These are phyloP conservation scores for Muscicapa comitata DNA, from an alignment of 2,797 vertebrate species.

Conservation along the genomic window DNA sequence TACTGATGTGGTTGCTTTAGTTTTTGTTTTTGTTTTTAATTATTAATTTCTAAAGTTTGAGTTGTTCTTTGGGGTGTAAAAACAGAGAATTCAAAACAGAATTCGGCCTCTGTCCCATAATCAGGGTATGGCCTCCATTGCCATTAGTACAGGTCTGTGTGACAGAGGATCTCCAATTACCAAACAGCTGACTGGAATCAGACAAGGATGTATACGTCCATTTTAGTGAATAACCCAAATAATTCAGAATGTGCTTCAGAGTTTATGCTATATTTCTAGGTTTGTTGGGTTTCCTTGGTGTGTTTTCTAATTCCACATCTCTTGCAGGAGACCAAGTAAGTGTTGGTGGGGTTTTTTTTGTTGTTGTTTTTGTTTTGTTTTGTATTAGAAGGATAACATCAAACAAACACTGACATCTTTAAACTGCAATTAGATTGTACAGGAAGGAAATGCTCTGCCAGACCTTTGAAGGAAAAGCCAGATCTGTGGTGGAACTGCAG, in stretches of 20 bases:
- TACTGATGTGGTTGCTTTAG: not conserved
- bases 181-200: not conserved
- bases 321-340: not conserved
- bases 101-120: not conserved
- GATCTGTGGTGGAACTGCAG: not conserved
- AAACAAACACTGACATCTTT: not conserved
- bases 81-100: not conserved
- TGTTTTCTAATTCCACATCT: not conserved
- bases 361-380: not conserved
- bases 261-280: not conserved
- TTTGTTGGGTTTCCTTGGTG: rapidly evolving
- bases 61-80: not conserved
- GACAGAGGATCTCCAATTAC: not conserved
- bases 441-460: not conserved
- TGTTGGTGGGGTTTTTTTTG: too few relatives aligned
- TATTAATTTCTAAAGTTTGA: not conserved
- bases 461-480: not conserved
- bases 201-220: not conserved
- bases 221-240: not conserved
- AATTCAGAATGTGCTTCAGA: not conserved
- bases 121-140: rapidly evolving
- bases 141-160: not conserved
- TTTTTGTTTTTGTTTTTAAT: not conserved
- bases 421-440: not conserved
- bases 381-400: not conserved